A percentile compares a stretch with the other conserved stretches of the same genome.
phyloP scores from a whole-genome alignment of 64 coral and sea anemone genomes.

The Dendronephthya gigantea region DNA sequence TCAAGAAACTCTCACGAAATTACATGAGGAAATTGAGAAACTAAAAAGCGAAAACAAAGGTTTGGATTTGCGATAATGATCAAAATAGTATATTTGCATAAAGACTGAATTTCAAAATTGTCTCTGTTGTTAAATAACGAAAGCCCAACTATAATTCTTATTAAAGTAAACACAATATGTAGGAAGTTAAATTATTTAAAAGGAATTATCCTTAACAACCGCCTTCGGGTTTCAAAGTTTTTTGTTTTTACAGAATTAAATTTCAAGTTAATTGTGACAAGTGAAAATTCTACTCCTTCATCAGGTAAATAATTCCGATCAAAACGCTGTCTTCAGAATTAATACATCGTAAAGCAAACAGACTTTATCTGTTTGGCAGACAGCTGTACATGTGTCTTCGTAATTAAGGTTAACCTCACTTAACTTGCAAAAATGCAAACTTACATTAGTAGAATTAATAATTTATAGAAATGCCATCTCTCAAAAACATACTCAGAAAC shows the following conservation, averaged over 20 bases:
- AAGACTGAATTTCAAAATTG: not conserved
- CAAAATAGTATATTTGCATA: too few species aligned
- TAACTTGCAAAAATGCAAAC: too few species aligned
- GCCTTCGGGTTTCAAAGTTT: not conserved
- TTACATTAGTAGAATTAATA: too few species aligned
- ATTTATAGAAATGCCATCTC: too few species aligned
- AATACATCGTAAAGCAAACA: not conserved
- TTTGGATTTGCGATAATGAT: not conserved
- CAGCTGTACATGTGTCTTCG: not conserved
- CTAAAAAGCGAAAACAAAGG: constrained; percentile 1
- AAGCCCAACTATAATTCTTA: too few species aligned
- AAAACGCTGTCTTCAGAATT: not conserved
- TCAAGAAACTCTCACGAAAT: not conserved
- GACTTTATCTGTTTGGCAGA: not conserved
- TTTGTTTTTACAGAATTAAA: not conserved
- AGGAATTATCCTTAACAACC: not conserved
- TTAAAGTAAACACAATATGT: not conserved
- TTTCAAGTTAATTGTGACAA: constrained; percentile 16
- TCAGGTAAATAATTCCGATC: not conserved
- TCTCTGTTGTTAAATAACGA: not conserved
- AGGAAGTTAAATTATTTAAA: not conserved
- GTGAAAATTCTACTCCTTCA: not conserved
- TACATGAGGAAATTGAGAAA: not conserved
- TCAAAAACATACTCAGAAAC: too few species aligned
- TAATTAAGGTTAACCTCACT: too few species aligned